Percentiles rank a stretch among this genome's conserved stretches.
phyloP scores from a whole-genome alignment of 2,888 invertebrate genomes.

The Phlogophora meticulosa region DNA sequence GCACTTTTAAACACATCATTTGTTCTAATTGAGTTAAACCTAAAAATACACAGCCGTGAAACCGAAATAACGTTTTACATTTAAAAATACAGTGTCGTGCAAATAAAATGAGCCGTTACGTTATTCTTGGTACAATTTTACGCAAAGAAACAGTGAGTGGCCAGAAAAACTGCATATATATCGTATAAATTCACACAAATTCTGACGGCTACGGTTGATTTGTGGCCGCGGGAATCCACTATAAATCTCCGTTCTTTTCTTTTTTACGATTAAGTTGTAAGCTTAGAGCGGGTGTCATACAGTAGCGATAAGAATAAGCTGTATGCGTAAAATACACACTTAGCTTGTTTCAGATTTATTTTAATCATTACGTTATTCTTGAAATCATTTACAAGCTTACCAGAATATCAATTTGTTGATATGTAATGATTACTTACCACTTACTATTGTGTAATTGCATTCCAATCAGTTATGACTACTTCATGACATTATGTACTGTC shows the following conservation, averaged over 20 bases:
- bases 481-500: too few species aligned
- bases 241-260: constrained; percentile 81
- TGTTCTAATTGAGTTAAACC: constrained; percentile 10
- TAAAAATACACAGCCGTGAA: constrained; percentile 38
- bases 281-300: constrained; percentile 28
- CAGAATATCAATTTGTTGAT: not conserved
- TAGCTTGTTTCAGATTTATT: not conserved
- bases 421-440: too few species aligned
- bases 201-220: constrained; percentile 84
- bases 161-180: constrained; percentile 71
- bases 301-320: not conserved
- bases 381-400: too few species aligned
- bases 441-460: too few species aligned
- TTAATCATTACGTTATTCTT: too few species aligned
- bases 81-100: constrained; percentile 55
- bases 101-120: constrained; percentile 60
- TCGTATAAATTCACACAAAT: constrained; percentile 80
- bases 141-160: constrained; percentile 71
- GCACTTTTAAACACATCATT: not conserved
- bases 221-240: constrained; percentile 81
- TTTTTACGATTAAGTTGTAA: constrained; percentile 63
- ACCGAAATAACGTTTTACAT: constrained; percentile 32
- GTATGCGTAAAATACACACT: not conserved
- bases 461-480: too few species aligned
- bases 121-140: constrained; percentile 67